Evolutionary conservation across 1,140 invertebrate genomes (phyloP), one percentile per base, ranked within the genome.

Genomic region (Tetragnatha versicolor): DNA sequence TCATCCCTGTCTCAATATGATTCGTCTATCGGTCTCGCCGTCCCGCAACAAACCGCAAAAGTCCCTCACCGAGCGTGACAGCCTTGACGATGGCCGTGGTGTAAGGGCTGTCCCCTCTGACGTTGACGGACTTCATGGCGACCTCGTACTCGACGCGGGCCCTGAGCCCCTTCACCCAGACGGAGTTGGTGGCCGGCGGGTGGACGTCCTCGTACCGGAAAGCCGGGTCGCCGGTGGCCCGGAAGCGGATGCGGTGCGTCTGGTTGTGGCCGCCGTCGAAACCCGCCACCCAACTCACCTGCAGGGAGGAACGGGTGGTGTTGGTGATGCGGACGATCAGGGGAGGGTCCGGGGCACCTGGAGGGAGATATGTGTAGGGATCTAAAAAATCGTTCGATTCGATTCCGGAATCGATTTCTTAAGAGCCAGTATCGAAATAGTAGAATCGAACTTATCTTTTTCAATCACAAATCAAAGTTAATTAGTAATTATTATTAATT

Each of bases 251-350:
- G 53, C 91, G 90, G 85, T 93, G 97, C 27, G 91, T 91, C 53
- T 96, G 93, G 60, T 89, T 88, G 42, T 95, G 87, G 5, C 97
- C 97, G 0, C 97, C 97, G 86, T 98, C 93, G 86, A 99, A 99
- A 3, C 96, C 96, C 12, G 95, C 93, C 35, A 91, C 90, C 97
- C 97, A 99, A 47, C 89, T 87, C n/a, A 99, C 84, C 0, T 91
- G 92, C 3, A 97, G 92, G 33, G 93, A 91, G 84, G 96, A 92
- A 84, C 97, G 93, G 0, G 96, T 97, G 0, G 93, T 90, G 85
- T 98, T 98, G 27, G 91, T 85, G 65, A 93, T 89, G 81, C 90
- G 89, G 14, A 97, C 85, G 82, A 91, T 88, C 47, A 88, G 86
- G 1, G 94, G 94, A 12, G 92, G 88, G 88, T 98, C 96, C 9